Evolutionary conservation across 1,140 invertebrate species (phyloP).

Genomic region (Pseudomyrmex cubaensis): DNA sequence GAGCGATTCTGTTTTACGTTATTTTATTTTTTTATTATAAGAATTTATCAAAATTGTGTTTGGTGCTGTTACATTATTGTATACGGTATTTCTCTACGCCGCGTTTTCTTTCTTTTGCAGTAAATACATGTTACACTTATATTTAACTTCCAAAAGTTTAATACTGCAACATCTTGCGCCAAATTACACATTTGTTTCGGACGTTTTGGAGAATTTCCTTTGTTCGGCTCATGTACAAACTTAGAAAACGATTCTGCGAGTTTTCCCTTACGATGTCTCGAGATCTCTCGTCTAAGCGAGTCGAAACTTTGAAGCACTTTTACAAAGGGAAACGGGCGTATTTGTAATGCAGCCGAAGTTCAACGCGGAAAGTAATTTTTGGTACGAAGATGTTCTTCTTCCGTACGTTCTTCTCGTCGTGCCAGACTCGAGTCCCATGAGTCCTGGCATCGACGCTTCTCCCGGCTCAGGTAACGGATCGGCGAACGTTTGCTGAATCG

Average conservation of each 20-base stretch:
- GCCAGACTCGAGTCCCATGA: slow-evolving; percentile 37
- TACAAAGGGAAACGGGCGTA: slow-evolving; percentile 38
- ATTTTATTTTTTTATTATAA: no score
- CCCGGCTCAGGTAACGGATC: slow-evolving; percentile 13
- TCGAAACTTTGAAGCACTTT: slow-evolving; percentile 48
- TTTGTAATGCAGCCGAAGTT: slow-evolving; percentile 67
- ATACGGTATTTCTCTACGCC: no score
- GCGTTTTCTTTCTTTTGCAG: no score
- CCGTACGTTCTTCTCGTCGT: slow-evolving; percentile 43
- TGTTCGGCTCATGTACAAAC: slow-evolving; percentile 8
- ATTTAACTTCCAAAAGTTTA: slow-evolving; percentile 20
- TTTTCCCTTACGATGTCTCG: slow-evolving; percentile 52
- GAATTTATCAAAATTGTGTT: no score
- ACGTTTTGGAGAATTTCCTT: slow-evolving; percentile 21
- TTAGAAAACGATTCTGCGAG: slow-evolving; percentile 53
- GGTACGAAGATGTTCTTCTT: slow-evolving; percentile 27
- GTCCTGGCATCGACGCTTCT: slow-evolving; percentile 35
- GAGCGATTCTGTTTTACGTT: no score
- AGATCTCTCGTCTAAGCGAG: slow-evolving; percentile 47
- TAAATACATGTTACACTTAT: neutral
- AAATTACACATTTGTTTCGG: slow-evolving; percentile 32
- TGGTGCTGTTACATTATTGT: no score
- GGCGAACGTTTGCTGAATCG: slow-evolving; percentile 29
- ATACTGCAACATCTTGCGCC: neutral
- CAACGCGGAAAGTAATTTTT: slow-evolving; percentile 63